These are phyloP conservation scores for Thereva unica DNA, from an alignment of 2,888 invertebrate species.

Conservation along the genomic window DNA sequence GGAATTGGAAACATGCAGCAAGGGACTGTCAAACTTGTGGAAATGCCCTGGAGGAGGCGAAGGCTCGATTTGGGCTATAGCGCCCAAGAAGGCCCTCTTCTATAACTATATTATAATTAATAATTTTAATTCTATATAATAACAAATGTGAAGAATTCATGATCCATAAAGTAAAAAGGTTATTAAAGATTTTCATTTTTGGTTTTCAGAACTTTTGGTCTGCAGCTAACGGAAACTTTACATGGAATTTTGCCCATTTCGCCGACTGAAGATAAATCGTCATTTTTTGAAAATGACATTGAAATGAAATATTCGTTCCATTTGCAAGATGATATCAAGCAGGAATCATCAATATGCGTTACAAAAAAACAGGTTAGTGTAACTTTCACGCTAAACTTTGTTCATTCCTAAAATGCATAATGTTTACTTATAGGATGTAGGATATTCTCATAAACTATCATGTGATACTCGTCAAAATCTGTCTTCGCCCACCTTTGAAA, in stretches of 20 bases:
- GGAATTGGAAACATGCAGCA: too few relatives aligned
- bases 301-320: slow-evolving; percentile 21
- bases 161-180: neutral
- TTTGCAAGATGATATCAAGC: slow-evolving; percentile 24
- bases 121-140: neutral
- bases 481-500: slow-evolving; percentile 48
- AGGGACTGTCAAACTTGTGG: too few relatives aligned
- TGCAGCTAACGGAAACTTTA: slow-evolving; percentile 55
- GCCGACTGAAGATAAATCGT: slow-evolving; percentile 46
- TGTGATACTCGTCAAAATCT: slow-evolving; percentile 39
- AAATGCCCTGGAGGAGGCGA: too few relatives aligned
- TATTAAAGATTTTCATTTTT: too few relatives aligned
- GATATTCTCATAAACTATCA: slow-evolving; percentile 4
- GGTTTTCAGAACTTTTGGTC: slow-evolving; percentile 45
- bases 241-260: slow-evolving; percentile 55
- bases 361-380: slow-evolving; percentile 13
- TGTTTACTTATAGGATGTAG: neutral
- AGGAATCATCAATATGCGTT: slow-evolving; percentile 9
- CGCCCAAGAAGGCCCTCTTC: too few relatives aligned
- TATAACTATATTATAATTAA: too few relatives aligned
- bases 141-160: neutral
- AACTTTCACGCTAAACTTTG: neutral
- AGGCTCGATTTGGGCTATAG: too few relatives aligned
- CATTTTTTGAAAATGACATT: slow-evolving; percentile 12
- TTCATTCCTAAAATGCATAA: neutral